These are phyloP conservation scores for Tetragonisca angustula DNA, from an alignment of 2,888 invertebrate species.

Conservation along the genomic window DNA sequence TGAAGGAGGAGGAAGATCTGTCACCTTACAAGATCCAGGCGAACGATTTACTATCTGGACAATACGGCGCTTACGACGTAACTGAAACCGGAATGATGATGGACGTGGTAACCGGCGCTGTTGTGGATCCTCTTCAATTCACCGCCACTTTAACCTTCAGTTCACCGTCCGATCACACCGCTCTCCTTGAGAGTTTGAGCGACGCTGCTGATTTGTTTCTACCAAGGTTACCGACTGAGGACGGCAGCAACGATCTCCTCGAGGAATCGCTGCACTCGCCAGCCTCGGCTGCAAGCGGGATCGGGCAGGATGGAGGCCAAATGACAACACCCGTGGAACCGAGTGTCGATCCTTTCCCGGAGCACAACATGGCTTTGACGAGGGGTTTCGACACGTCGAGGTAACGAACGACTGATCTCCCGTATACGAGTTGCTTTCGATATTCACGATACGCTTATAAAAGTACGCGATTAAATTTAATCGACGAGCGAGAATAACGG, in stretches of 20 bases:
- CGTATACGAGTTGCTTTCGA: neutral
- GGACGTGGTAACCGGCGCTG: conserved; percentile 90
- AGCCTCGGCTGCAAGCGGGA: conserved; percentile 83
- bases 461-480: too few species aligned
- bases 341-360: conserved; percentile 90
- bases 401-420: conserved; percentile 55
- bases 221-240: conserved; percentile 88
- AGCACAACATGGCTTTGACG: conserved; percentile 87
- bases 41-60: conserved; percentile 87
- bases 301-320: conserved; percentile 80
- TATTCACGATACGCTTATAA: neutral
- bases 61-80: conserved; percentile 87
- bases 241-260: conserved; percentile 88
- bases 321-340: conserved; percentile 89
- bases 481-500: too few species aligned
- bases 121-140: conserved; percentile 93
- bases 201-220: conserved; percentile 93
- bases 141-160: conserved; percentile 92
- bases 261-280: conserved; percentile 90
- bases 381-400: conserved; percentile 77
- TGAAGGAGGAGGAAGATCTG: conserved; percentile 92
- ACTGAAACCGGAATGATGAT: conserved; percentile 92
- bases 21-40: conserved; percentile 90
- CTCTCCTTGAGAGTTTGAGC: conserved; percentile 90
- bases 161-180: conserved; percentile 89